A percentile compares a stretch with the other conserved stretches of the same genome.
Evolutionary conservation across 2,113 vertebrate genomes (phyloP).

Genomic region (Epinephelus lanceolatus): DNA sequence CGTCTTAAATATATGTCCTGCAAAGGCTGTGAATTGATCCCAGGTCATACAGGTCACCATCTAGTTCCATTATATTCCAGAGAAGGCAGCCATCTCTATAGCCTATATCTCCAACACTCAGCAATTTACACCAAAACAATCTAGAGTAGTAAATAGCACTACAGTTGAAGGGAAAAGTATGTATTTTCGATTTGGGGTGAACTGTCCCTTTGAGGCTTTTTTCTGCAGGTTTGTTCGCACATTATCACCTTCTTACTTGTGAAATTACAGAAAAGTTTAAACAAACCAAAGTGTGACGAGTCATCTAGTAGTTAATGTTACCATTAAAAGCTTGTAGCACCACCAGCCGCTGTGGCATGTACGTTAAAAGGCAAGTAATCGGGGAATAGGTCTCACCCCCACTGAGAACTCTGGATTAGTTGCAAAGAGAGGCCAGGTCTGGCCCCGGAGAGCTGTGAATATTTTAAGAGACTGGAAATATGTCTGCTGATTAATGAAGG

Average conservation of each 20-base stretch:
- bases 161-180: too few species aligned
- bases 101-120: too few species aligned
- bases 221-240: neutral
- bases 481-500: slow-evolving; percentile 77
- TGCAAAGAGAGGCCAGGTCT: slow-evolving; percentile 56
- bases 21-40: too few species aligned
- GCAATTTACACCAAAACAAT: too few species aligned
- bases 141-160: too few species aligned
- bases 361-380: slow-evolving; percentile 62
- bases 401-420: slow-evolving; percentile 67
- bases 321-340: slow-evolving; percentile 1
- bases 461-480: slow-evolving; percentile 80
- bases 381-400: slow-evolving; percentile 64
- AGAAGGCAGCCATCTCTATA: too few species aligned
- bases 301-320: neutral
- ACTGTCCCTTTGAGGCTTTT: neutral
- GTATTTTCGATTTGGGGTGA: too few species aligned
- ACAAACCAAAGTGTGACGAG: neutral
- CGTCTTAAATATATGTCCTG: too few species aligned
- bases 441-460: slow-evolving; percentile 78
- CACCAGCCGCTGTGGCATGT: slow-evolving; percentile 7
- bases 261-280: slow-evolving; percentile 6
- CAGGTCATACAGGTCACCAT: too few species aligned
- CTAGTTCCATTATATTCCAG: too few species aligned
- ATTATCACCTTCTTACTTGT: neutral